Base-by-base conservation (phyloP, 2,888 invertebrate species). In the Melanchra persicariae region DNA sequence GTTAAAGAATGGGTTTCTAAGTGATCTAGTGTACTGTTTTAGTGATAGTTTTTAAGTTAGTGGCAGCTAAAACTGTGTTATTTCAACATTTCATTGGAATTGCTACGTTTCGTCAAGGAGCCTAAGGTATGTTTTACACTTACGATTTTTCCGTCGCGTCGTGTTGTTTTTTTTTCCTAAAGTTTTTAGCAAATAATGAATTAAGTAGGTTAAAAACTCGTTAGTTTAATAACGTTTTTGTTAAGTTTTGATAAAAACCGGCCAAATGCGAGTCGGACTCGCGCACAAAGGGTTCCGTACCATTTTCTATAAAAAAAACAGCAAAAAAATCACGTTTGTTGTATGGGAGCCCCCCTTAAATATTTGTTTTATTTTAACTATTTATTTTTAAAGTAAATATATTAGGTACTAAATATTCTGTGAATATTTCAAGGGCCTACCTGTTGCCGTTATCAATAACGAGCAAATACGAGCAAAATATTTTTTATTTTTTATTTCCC, bases 41-140 rank as follows among this genome's bases (percentile, higher is more conserved):
- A 70, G 63, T 64, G 59, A 24, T 66, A 43, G 19, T 57, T 60
- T 49, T 49, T 45, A 58, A 24, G 19, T 70, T 45, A 17, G 15
- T 70, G 55, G 75, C 60, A 59, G 66, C 22, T 45, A 52, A 55
- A 26, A 57, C 64, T 60, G 37, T 52, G 17, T 45, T 52, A 34
- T n/a, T 47, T n/a, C 30, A 34, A 2, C 2, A 51, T 62, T 75
- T 24, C 30, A 68, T 76, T 76, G 76, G 61, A 49, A 62, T 76
- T 58, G 26, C 17, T 60, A 55, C 74, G 40, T 22, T 60, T 52
- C 6, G 47, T 26, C 58, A n/a, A 58, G 17, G 30, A 12, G 17
- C 0, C 40, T 6, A 74, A 62, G 70, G 74, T 69, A 26, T 15
- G 76, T 45, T 12, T 8, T 12, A 12, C 10, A 54, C 34, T 47